These are phyloP conservation scores for Ferrisia virgata DNA, from an alignment of 2,888 invertebrate genomes.

Conservation along the genomic window DNA sequence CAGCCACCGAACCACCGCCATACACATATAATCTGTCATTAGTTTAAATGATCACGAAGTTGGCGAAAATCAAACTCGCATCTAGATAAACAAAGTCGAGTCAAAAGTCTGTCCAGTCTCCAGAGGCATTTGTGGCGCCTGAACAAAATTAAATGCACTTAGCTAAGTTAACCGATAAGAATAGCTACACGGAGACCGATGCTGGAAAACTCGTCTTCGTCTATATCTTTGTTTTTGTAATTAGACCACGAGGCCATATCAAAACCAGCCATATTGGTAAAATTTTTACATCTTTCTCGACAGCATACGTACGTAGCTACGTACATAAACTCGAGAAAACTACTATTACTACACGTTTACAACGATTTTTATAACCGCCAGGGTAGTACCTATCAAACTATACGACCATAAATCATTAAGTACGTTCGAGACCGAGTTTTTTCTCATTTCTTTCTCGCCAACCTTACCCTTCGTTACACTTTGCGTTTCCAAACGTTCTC, in stretches of 20 bases:
- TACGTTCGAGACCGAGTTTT: neutral
- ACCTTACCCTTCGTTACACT: too few species aligned
- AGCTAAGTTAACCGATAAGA: neutral
- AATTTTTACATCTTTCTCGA: neutral
- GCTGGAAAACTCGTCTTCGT: neutral
- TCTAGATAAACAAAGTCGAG: neutral
- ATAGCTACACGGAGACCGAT: neutral
- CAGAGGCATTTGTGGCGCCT: neutral
- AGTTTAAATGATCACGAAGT: neutral
- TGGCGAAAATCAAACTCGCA: neutral
- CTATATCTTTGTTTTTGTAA: too few species aligned
- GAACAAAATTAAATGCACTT: neutral
- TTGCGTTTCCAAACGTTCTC: neutral
- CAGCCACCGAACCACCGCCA: neutral
- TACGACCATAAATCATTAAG: neutral
- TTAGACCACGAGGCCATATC: neutral
- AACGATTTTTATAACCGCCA: conserved; percentile 3
- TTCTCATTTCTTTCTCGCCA: neutral
- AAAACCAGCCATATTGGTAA: neutral
- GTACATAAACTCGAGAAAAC: neutral
- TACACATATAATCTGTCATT: neutral
- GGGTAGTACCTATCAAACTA: neutral
- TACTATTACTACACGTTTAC: neutral
- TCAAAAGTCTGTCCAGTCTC: neutral
- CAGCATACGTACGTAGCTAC: neutral